Evolutionary conservation across 2,888 invertebrate species (phyloP), one percentile per base, ranked within the genome.

Genomic region (Spatulosminthurus flaviceps): DNA sequence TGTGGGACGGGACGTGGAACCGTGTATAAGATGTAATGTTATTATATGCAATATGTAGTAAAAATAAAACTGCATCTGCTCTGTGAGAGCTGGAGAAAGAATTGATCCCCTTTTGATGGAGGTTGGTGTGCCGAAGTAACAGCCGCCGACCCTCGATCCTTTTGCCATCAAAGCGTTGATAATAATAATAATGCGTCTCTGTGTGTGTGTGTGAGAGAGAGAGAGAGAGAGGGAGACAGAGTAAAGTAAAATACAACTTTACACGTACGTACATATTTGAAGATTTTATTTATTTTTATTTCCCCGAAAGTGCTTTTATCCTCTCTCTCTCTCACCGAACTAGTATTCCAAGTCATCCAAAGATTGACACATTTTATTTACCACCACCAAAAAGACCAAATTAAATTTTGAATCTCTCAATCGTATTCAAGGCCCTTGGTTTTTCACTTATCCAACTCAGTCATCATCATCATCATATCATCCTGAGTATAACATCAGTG

Each of bases 91-190:
- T 22, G 34, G 60, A 60, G n/a, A 28, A 28, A 75, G 66, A 75
- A 64, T 41, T 75, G 75, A 75, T 75, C 75, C 75, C 64, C 64
- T 75, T 73, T 75, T 75, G 75, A 75, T 75, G 75, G 75, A 75
- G 75, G 61, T 34, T 75, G 34, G 64, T 75, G 64, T 34, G 64
- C 64, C 64, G 75, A 24, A 67, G 67, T 26, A 67, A 28, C 67
- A 24, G 67, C 67, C 67, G 67, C 67, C 67, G 67, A 67, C 67
- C 67, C 26, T 26, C 64, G 64, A 67, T 67, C 67, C 67, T 67
- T 67, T 67, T 67, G 67, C 67, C 67, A 67, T 67, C 67, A 67
- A 26, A 67, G 67, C 67, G 26, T 67, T 67, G 26, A 67, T 67
- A 67, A 67, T 67, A 67, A 67, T 67, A 26, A 67, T 26, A 67